These are phyloP conservation scores for Erinaceus europaeus DNA, from an alignment of 2,113 vertebrate species.

Conservation along the genomic window DNA sequence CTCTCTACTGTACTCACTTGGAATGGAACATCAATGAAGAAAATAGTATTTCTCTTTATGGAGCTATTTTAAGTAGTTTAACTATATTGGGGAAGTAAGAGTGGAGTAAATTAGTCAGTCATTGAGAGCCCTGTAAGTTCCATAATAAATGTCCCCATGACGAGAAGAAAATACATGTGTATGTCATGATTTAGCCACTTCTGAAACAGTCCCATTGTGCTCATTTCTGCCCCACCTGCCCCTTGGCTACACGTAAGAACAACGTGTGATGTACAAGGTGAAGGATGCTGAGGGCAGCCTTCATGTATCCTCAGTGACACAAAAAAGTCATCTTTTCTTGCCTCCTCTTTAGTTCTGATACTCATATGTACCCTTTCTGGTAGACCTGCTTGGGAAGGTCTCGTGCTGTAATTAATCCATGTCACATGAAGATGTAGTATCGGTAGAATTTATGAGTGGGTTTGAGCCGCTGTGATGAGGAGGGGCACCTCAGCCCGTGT, in stretches of 20 bases:
- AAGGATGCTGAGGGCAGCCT: background rate
- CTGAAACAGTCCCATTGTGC: background rate
- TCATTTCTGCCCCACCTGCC: background rate
- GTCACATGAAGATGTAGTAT: conserved; percentile 74
- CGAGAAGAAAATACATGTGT: background rate
- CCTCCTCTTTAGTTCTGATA: conserved; percentile 56
- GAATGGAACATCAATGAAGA: conserved; percentile 54
- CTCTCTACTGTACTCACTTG: background rate
- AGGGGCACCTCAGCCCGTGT: conserved; percentile 75
- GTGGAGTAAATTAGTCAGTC: background rate
- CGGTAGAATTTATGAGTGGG: conserved; percentile 80
- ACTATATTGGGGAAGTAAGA: conserved; percentile 10
- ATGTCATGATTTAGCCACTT: background rate
- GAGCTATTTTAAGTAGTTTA: conserved; percentile 42
- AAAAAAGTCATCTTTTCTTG: conserved; percentile 30
- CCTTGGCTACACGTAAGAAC: background rate
- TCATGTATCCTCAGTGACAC: background rate
- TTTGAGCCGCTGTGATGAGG: conserved; percentile 74
- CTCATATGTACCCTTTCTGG: conserved; percentile 54
- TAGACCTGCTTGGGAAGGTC: conserved; percentile 66
- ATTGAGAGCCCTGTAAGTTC: conserved; percentile 25
- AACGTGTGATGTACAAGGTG: background rate
- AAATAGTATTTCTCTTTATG: conserved; percentile 21
- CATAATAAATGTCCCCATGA: background rate
- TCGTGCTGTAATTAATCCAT: conserved; percentile 79